Conservation (phyloP, 1,140 invertebrate species). For the Lordiphosa collinella region DNA sequence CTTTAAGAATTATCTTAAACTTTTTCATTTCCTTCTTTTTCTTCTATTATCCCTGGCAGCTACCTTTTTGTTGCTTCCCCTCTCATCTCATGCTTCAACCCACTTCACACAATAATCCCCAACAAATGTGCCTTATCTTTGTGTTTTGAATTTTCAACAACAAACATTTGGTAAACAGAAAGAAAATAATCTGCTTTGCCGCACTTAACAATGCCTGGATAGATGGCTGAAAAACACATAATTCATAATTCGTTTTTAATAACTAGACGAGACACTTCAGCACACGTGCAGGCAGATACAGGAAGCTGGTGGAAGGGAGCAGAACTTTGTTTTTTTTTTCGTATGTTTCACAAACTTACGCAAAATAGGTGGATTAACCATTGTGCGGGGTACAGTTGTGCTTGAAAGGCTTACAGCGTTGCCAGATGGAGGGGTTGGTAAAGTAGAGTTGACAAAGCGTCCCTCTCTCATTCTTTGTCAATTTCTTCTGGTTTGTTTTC, state of each 20-base stretch:
- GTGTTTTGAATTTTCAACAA: constrained; percentile 43
- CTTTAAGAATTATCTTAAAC: background rate
- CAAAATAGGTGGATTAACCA: no score
- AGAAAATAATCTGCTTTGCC: constrained; percentile 40
- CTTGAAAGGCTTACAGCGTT: constrained; percentile 27
- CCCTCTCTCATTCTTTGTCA: background rate
- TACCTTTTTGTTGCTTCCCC: constrained; percentile 26
- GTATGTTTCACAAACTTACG: constrained; percentile 8
- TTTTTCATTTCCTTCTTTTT: constrained; percentile 8
- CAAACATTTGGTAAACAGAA: constrained; percentile 13
- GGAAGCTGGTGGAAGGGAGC: constrained; percentile 1
- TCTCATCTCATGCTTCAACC: constrained; percentile 4
- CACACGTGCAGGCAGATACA: constrained; percentile 32
- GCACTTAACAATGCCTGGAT: constrained; percentile 17
- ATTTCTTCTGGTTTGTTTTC: background rate
- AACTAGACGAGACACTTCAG: constrained; percentile 30
- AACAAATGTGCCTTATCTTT: constrained; percentile 64
- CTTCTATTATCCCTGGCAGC: constrained; percentile 1
- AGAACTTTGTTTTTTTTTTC: constrained; percentile 6
- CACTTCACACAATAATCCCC: constrained; percentile 38
- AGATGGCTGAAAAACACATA: constrained; percentile 30
- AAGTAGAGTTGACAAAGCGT: constrained; percentile 8
- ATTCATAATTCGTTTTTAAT: constrained; percentile 78
- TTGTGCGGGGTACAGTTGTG: constrained; percentile 10
- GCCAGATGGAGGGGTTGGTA: constrained; percentile 24